A percentile compares a stretch with the other conserved stretches of the same genome.
Conservation (phyloP, 2,888 invertebrate genomes). For the Caenorhabditis plicata region DNA sequence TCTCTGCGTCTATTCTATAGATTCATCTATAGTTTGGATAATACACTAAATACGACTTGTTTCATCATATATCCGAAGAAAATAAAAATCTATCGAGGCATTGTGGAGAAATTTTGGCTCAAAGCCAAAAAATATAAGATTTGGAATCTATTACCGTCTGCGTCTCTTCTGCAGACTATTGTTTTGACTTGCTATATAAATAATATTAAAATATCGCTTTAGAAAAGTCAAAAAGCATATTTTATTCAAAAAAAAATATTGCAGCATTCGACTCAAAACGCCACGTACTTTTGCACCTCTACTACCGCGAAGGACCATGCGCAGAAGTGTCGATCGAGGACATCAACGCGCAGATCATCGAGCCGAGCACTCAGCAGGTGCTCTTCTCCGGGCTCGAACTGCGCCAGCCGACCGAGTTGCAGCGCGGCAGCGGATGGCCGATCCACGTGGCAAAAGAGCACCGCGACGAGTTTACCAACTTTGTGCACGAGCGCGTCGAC, state of each 20-base stretch:
- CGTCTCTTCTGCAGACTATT: no score
- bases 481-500: constrained; percentile 53
- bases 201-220: no score
- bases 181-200: no score
- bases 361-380: constrained; percentile 26
- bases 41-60: no score
- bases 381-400: constrained; percentile 25
- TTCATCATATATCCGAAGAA: no score
- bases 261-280: constrained; percentile 33
- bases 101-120: no score
- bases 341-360: constrained; percentile 36
- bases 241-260: constrained; percentile 4
- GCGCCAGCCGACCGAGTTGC: constrained; percentile 20
- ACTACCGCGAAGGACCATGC: constrained; percentile 63
- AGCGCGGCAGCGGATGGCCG: constrained; percentile 58
- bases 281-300: constrained; percentile 56
- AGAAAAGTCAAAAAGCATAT: background rate
- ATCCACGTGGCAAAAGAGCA: constrained; percentile 35
- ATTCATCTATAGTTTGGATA: no score
- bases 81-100: no score
- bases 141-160: no score
- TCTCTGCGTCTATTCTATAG: no score
- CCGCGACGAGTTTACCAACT: constrained; percentile 47
- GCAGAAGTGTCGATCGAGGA: constrained; percentile 53
- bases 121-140: no score